Conservation (phyloP, 2,797 vertebrate species). For the Sebastes hopkinsi region DNA sequence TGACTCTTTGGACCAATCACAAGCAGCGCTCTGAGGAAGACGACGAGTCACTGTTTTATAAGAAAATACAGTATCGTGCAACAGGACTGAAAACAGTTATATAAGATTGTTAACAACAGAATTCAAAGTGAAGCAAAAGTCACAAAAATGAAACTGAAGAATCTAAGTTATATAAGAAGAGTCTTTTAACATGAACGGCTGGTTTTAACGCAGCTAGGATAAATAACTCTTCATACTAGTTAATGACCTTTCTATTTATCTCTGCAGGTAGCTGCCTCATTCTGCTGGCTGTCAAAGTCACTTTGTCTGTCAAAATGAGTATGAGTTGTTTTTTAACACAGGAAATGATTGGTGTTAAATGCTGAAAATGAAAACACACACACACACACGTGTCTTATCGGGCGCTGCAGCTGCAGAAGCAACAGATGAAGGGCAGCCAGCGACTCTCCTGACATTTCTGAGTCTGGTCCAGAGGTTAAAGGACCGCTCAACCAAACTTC, state of each 20-base stretch:
- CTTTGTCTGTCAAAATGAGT: not conserved
- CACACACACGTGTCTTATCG: constrained; percentile 20
- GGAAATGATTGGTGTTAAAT: not conserved
- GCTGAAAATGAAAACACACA: not conserved
- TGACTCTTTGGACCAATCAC: too few species aligned
- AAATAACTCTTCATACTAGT: not conserved
- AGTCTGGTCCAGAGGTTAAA: constrained; percentile 23
- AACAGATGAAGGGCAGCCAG: constrained; percentile 1
- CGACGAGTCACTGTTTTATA: not conserved
- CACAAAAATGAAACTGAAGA: not conserved
- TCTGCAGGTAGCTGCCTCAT: constrained; percentile 7
- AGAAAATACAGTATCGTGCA: not conserved
- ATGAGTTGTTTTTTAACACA: too few species aligned
- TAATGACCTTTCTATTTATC: constrained; percentile 6
- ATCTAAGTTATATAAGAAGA: not conserved
- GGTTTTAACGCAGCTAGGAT: not conserved
- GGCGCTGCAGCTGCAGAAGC: constrained; percentile 10
- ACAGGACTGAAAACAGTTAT: not conserved
- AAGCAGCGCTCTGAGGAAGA: not conserved
- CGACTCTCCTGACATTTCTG: constrained; percentile 31
- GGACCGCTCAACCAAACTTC: constrained; percentile 6
- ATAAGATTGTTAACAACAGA: not conserved
- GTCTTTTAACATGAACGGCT: not conserved
- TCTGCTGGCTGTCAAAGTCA: not conserved
- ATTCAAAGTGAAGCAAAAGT: not conserved